A percentile compares a stretch with the other conserved stretches of the same genome.
Conservation (phyloP, 2,888 invertebrate species). For the Ptilodon capucinus region DNA sequence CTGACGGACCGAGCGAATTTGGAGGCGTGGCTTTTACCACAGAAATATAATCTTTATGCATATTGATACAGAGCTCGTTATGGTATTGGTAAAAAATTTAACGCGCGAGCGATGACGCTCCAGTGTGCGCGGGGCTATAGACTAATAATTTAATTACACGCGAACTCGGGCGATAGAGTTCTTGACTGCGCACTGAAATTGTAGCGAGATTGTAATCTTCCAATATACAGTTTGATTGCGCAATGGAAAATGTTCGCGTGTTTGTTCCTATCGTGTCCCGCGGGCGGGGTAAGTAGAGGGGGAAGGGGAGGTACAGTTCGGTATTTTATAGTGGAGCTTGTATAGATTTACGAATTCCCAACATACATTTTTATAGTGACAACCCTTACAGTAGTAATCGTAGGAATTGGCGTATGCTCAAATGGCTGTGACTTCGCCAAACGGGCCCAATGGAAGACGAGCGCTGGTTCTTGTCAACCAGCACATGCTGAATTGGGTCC, state of each 20-base stretch:
- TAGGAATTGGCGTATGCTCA: constrained; percentile 19
- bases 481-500: too few relatives aligned
- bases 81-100: too few relatives aligned
- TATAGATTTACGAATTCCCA: constrained; percentile 41
- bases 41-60: too few relatives aligned
- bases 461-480: too few relatives aligned
- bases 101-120: too few relatives aligned
- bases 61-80: too few relatives aligned
- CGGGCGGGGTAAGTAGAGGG: constrained; percentile 27
- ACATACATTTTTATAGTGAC: constrained; percentile 35
- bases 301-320: constrained; percentile 16
- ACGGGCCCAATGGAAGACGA: too few relatives aligned
- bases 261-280: constrained; percentile 24
- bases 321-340: constrained; percentile 31
- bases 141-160: too few relatives aligned
- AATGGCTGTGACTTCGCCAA: too few relatives aligned
- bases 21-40: too few relatives aligned
- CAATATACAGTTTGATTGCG: constrained; percentile 37
- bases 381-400: constrained; percentile 18
- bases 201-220: constrained; percentile 41
- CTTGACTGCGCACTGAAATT: constrained; percentile 18
- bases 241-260: constrained; percentile 21
- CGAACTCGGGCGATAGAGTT: constrained; percentile 16
- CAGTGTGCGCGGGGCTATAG: too few relatives aligned
- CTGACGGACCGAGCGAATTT: too few relatives aligned